phyloP scores from a whole-genome alignment of 2,113 vertebrate genomes.

The Porphyrio hochstetteri region DNA sequence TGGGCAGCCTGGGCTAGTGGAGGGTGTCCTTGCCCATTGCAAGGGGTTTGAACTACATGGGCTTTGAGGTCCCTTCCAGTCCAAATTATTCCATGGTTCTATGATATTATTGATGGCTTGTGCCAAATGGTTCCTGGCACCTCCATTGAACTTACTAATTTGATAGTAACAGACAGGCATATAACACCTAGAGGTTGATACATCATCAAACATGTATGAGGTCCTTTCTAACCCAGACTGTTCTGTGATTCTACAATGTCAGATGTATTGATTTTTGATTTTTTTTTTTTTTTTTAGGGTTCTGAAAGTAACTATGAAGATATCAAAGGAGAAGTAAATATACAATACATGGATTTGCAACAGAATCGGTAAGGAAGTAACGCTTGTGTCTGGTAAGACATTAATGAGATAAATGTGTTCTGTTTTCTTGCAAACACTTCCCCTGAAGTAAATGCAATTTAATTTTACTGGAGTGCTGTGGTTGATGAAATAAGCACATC shows the following conservation, averaged over 20 bases:
- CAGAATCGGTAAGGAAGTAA: slow-evolving; percentile 83
- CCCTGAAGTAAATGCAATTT: background rate
- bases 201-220: too few relatives aligned
- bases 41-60: too few relatives aligned
- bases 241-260: background rate
- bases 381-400: background rate
- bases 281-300: slow-evolving; percentile 74
- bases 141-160: too few relatives aligned
- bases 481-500: background rate
- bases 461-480: background rate
- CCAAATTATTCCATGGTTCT: too few relatives aligned
- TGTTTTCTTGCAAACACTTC: background rate
- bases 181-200: too few relatives aligned
- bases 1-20: too few relatives aligned
- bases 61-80: too few relatives aligned
- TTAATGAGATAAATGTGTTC: background rate
- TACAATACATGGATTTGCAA: slow-evolving; percentile 90
- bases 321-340: slow-evolving; percentile 87
- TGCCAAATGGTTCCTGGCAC: too few relatives aligned
- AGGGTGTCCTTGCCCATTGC: too few relatives aligned
- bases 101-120: too few relatives aligned
- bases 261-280: background rate
- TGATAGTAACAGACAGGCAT: too few relatives aligned
- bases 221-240: too few relatives aligned
- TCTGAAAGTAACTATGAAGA: slow-evolving; percentile 93